Conservation (phyloP, 23 tunicate genomes). For the Halocynthia roretzi region DNA sequence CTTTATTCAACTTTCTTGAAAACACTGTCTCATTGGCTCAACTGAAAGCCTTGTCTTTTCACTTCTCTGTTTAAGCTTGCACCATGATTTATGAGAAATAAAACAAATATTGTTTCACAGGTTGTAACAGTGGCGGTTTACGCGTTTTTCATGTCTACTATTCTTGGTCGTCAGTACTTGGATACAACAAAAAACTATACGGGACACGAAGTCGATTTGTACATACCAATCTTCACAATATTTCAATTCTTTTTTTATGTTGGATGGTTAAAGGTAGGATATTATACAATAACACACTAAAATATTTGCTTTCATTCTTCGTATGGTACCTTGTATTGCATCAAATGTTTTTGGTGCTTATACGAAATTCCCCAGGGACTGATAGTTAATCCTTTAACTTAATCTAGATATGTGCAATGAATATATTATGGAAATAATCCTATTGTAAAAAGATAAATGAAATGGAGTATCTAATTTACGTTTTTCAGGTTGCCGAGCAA, state of each 20-base stretch:
- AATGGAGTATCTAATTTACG: neutral
- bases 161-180: conserved; percentile 83
- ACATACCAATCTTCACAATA: conserved; percentile 79
- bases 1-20: neutral
- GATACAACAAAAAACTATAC: conserved; percentile 27
- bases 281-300: no score
- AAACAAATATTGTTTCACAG: conserved; percentile 16
- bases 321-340: no score
- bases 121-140: conserved; percentile 96
- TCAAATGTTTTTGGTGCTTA: no score
- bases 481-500: conserved; percentile 85
- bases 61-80: neutral
- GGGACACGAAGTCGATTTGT: conserved; percentile 71
- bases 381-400: no score
- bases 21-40: neutral
- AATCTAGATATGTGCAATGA: no score
- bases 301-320: no score
- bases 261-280: conserved; percentile 86
- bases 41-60: neutral
- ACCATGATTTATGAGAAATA: no score
- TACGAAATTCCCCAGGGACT: no score
- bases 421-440: no score
- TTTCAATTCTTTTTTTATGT: conserved; percentile 85
- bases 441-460: no score
- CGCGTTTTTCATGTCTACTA: conserved; percentile 62